These are phyloP conservation scores for Pseudomyrmex cubaensis DNA, from an alignment of 1,140 invertebrate species.

Conservation along the genomic window DNA sequence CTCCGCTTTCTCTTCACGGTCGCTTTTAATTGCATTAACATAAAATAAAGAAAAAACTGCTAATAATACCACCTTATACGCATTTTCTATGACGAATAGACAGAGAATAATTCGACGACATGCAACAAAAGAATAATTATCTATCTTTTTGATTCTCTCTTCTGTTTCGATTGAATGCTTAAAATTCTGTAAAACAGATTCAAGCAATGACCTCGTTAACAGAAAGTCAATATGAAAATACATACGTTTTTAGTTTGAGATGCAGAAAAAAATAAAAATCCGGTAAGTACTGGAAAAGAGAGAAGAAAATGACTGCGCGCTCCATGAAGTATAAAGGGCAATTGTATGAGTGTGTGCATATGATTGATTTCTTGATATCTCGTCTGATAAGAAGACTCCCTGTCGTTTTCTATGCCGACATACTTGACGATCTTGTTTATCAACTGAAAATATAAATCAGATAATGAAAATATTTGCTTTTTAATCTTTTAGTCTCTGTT, in stretches of 20 bases:
- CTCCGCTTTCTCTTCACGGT: background rate
- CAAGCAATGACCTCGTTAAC: background rate
- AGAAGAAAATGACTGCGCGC: no score
- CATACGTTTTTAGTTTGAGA: background rate
- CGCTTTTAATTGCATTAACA: conserved; percentile 32
- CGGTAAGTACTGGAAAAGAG: background rate
- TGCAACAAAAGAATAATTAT: background rate
- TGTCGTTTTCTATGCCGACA: no score
- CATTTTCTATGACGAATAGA: background rate
- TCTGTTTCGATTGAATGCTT: background rate
- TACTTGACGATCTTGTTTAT: no score
- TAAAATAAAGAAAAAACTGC: background rate
- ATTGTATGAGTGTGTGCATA: background rate
- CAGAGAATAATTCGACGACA: background rate
- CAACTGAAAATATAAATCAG: no score
- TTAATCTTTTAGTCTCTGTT: no score
- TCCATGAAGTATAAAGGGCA: background rate
- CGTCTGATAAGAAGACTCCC: no score
- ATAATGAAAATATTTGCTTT: no score
- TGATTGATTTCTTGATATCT: no score
- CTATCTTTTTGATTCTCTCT: background rate
- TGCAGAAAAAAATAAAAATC: background rate
- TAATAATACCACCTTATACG: conserved; percentile 20
- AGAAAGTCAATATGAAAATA: background rate
- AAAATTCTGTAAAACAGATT: background rate